Percentiles rank a stretch among this genome's conserved stretches.
Conservation (phyloP, 2,113 vertebrate species). For the Ovis canadensis region DNA sequence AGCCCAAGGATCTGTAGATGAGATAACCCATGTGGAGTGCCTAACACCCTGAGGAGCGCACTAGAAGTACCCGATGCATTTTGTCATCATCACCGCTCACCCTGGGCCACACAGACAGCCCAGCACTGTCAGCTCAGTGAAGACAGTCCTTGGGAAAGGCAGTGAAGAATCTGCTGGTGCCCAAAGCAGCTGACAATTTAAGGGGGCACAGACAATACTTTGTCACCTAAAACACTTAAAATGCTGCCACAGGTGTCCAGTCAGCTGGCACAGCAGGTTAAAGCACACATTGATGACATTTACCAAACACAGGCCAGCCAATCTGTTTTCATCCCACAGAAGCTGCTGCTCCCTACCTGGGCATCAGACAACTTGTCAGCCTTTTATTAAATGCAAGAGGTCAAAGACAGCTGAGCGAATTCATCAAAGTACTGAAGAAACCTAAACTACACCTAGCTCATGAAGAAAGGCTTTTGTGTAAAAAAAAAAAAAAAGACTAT, state of each 20-base stretch:
- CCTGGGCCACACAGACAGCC: not conserved
- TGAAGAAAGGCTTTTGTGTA: not conserved
- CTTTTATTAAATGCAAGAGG: not conserved
- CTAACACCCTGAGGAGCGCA: not conserved
- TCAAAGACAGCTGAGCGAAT: rapidly evolving
- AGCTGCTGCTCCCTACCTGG: not conserved
- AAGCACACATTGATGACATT: not conserved
- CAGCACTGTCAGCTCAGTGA: not conserved
- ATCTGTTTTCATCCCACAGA: not conserved
- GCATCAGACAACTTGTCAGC: not conserved
- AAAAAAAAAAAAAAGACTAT: not conserved
- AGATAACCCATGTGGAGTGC: not conserved
- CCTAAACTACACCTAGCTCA: not conserved
- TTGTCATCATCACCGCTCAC: not conserved
- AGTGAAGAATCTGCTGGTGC: not conserved
- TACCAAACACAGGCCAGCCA: not conserved
- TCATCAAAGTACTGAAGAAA: not conserved
- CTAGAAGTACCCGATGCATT: not conserved
- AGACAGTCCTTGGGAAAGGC: not conserved
- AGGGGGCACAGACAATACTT: not conserved
- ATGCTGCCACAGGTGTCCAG: not conserved
- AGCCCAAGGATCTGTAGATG: not conserved
- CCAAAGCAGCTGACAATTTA: not conserved
- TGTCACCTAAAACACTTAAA: not conserved
- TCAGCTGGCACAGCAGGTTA: not conserved